Base-by-base conservation (phyloP, 2,888 invertebrate genomes). In the Leptopterna dolabrata region DNA sequence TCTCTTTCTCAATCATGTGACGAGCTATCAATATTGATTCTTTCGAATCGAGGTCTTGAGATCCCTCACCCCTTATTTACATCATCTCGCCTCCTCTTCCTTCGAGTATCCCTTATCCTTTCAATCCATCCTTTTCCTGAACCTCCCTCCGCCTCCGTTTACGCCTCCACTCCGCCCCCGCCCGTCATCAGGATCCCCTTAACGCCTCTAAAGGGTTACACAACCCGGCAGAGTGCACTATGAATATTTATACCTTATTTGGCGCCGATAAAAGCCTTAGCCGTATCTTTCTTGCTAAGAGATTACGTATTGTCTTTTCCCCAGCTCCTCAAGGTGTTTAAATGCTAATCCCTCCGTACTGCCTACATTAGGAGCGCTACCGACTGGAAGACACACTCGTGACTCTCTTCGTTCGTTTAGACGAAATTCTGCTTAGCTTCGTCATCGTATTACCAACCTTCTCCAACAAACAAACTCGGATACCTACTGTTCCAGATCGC, bases 171-270 rank as follows among this genome's bases (percentile, higher is more conserved):
- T 45, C 73, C 47, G 16, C 45, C 55, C 29, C 55, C 73, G 55
- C 47, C 36, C 84, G 36, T 73, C 55, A 71, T 63, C 70, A 71
- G 45, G 71, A 73, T 41, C 84, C 84, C 84, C 30, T 71, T 45
- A 43, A 43, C 70, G 83, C 71, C 36, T 70, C 86, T 86, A 87
- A 87, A 87, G 87, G 87, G 87, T 87, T 87, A 87, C 81, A 81
- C 82, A 81, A 81, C 73, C 87, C 78, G 41, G 36, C 80, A 73
- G 88, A 89, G 88, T 88, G 88, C 88, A 81, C 89, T 87, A 89
- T 89, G 89, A 89, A 89, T 89, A 89, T 89, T 89, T 89, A 89
- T 89, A 89, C 88, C 86, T 89, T 89, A 89, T 89, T 89, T 89
- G 89, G 87, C 87, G 71, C 84, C 88, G 88, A 88, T 88, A 88